Evolutionary conservation across 1,140 invertebrate species (phyloP).

Genomic region (Pseudomyrmex pallidus): DNA sequence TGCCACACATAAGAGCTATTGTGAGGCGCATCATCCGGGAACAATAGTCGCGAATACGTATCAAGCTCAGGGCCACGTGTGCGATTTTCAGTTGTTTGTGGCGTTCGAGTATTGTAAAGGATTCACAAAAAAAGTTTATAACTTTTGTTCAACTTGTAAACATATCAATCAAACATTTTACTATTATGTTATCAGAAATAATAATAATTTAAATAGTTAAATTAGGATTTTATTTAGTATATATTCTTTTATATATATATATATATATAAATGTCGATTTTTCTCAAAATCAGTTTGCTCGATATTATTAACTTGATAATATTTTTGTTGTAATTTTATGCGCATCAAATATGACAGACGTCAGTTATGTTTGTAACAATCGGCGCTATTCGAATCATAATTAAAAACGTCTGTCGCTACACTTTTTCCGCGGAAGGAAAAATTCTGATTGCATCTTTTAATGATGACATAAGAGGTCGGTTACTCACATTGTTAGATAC

Average conservation of each 20-base stretch:
- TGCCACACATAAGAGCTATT: constrained; percentile 15
- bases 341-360: background rate
- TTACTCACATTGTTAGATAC: background rate
- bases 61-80: background rate
- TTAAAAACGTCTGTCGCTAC: constrained; percentile 9
- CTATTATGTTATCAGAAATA: too few relatives aligned
- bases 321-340: background rate
- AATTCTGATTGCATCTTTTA: constrained; percentile 9
- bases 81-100: background rate
- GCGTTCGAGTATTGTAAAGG: background rate
- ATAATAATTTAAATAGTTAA: too few relatives aligned
- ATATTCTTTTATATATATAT: too few relatives aligned
- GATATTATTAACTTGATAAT: too few relatives aligned
- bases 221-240: too few relatives aligned
- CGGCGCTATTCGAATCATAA: constrained; percentile 22
- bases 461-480: background rate
- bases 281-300: too few relatives aligned
- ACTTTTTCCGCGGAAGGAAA: background rate
- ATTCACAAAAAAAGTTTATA: too few relatives aligned
- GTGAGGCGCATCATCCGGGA: constrained; percentile 23
- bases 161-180: too few relatives aligned
- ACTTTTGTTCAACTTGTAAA: too few relatives aligned
- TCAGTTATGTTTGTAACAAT: background rate
- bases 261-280: too few relatives aligned
- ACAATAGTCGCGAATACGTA: constrained; percentile 26